Evolutionary conservation across 2,113 vertebrate species (phyloP), one percentile per base, ranked within the genome.

Genomic region (Dendropsophus ebraccatus): DNA sequence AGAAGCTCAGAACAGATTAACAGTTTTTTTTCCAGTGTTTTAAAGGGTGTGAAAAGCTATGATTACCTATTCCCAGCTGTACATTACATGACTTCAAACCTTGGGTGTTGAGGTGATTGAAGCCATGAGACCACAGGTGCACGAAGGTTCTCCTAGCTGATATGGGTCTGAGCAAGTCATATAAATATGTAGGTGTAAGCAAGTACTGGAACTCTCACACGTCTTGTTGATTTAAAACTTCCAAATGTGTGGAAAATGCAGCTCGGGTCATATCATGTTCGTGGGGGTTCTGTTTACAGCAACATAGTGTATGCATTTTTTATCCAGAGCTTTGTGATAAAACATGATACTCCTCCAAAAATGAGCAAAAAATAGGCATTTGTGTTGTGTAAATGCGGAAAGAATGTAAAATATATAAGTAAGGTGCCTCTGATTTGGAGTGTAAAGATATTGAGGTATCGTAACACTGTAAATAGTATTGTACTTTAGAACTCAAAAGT

Each of bases 91-190:
- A 87, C 77, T 87, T 74, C 67, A 52, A 87, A 52, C 60, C 45
- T 80, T 87, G 78, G 85, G 85, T 87, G 85, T 87, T 87, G 77
- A 87, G 85, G 85, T 87, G 85, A 87, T 87, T 72, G 77, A 87
- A 81, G 78, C 85, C 77, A 74, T 87, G 85, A 87, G 78, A 81
- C 67, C 78, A 62, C 85, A 87, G 85, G 85, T 87, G 85, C 78
- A 87, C 41, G 28, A 21, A 28, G 76, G 76, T 32, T 81, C 30
- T 74, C 28, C 67, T 62, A 60, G 37, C 67, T 30, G 65, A 72
- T 74, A 74, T 62, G 85, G 77, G 67, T 81, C 81, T 25, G 19
- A 74, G 78, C n/a, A 74, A 81, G 56, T 74, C 62, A 74, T 81
- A 81, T 49, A 87, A 84, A 50, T 30, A 74, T 81, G 74, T 70